Base-by-base conservation (phyloP, 2,888 invertebrate genomes). In the Oxyscelio sp. region DNA sequence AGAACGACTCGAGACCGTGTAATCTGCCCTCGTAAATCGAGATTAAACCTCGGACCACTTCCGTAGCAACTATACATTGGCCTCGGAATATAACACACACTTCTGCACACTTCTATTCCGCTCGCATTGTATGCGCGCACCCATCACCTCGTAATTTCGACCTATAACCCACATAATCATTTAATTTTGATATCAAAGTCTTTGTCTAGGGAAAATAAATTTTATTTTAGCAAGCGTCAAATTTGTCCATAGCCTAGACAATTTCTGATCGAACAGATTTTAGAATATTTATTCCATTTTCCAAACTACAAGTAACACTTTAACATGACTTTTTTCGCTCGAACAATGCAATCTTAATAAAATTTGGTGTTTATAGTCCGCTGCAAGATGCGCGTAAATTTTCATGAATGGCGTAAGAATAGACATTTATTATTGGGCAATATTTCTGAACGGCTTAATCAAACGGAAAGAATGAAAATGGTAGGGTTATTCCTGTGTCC, bases 11-110 rank as follows among this genome's bases (percentile, higher is more conserved):
- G 77, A 77, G 77, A 65, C 77, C 77, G 71, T 82, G 82, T 82
- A 82, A 82, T 82, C 82, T 71, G 71, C 71, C 58, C 71, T 77
- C 82, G 77, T 82, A 77, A 82, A 77, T 82, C 82, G 82, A 77
- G 77, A 82, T 82, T 82, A 82, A 82, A 82, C 75, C 75, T 75
- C 50, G 81, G 75, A 70, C 82, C 75, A 75, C 70, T 75, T 75
- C 75, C 70, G 63, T 70, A 71, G 70, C 58, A 15, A 77, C 71
- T 77, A 77, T 70, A 77, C 66, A 50, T 45, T 75, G 48, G 61
- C 66, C 75, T 50, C 66, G 21, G 66, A 58, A 66, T 45, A 66
- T 66, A 75, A 61, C 73, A 66, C 56, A 65, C 50, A 75, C 59
- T 59, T 59, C 50, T 52, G 27, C 73, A 52, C 63, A 54, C 63